Percentiles rank a stretch among this genome's conserved stretches.
Evolutionary conservation across 1,140 invertebrate genomes (phyloP).

Genomic region (Aphis gossypii): DNA sequence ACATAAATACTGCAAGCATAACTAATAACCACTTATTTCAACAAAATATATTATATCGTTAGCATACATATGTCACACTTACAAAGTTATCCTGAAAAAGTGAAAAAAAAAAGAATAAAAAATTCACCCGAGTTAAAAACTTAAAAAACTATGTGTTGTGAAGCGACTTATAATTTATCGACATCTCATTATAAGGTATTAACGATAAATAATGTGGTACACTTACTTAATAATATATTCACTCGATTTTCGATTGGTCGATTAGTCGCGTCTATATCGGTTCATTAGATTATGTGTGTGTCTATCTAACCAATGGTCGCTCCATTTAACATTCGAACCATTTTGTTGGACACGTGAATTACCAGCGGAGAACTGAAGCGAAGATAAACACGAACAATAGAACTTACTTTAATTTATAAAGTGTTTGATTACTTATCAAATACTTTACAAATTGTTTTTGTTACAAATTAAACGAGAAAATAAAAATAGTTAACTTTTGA

Average conservation of each 20-base stretch:
- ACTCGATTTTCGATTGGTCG: not conserved
- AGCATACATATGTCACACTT: not conserved
- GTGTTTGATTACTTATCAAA: not conserved
- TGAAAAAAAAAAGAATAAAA: not conserved
- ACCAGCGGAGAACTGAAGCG: not conserved
- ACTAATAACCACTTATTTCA: not conserved
- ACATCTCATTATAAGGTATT: not conserved
- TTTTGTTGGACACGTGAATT: not conserved
- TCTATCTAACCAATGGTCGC: not conserved
- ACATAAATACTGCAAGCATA: not conserved
- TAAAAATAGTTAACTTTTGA: not conserved
- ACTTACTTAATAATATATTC: not conserved
- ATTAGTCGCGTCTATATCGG: not conserved
- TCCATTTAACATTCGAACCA: not conserved
- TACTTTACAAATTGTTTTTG: not conserved
- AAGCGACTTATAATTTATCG: not conserved
- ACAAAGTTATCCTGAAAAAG: not conserved
- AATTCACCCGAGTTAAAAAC: not conserved
- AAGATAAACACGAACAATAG: conserved; percentile 18
- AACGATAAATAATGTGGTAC: not conserved
- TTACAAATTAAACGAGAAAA: not conserved
- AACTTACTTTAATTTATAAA: not conserved
- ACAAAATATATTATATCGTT: not conserved
- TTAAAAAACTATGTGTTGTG: not conserved
- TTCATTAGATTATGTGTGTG: not conserved